Base-by-base conservation (phyloP, 2,888 invertebrate species). In the Mythimna lalbum region DNA sequence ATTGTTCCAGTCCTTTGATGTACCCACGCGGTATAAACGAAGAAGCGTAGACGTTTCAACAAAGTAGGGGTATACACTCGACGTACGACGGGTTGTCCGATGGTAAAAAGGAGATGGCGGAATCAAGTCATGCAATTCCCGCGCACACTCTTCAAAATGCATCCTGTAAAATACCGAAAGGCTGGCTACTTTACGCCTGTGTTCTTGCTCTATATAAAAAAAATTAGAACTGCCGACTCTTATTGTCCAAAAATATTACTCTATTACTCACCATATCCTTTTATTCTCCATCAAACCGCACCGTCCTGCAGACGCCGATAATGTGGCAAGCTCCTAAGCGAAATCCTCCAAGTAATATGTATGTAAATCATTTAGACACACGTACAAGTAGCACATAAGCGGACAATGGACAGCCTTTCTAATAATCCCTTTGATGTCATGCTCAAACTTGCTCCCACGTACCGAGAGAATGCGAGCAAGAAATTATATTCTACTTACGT, bases 391-490 rank as follows among this genome's bases (percentile, higher is more conserved):
- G 73, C 21, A 53, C 17, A 61, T 69, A 78, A 71, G 49, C 72
- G 73, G 84, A 72, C 84, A 80, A 83, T 83, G 81, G 71, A 47
- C 64, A 59, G 59, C 50, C 55, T 23, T 52, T 57, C 61, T 71
- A 69, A 83, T 83, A 83, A 81, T 69, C 84, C 64, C 80, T 83
- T 81, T 81, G 83, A 83, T 72, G 81, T 81, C 63, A 21, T 55
- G 33, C 60, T 39, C 82, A 78, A 81, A 53, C 64, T 71, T 57
- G n/a, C 36, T 57, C 4, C 36, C 55, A 70, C 71, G 64, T 27
- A 43, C 52, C 9, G 19, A 14, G 61, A 31, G 49, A 70, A 77
- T 63, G 56, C 52, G 50, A 21, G 43, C 81, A 81, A 81, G 77
- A 76, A 76, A 76, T 76, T 76, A 81, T 81, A 59, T 36, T 76